Evolutionary conservation across 2,888 invertebrate genomes (phyloP).

Genomic region (Calliphora vomitoria): DNA sequence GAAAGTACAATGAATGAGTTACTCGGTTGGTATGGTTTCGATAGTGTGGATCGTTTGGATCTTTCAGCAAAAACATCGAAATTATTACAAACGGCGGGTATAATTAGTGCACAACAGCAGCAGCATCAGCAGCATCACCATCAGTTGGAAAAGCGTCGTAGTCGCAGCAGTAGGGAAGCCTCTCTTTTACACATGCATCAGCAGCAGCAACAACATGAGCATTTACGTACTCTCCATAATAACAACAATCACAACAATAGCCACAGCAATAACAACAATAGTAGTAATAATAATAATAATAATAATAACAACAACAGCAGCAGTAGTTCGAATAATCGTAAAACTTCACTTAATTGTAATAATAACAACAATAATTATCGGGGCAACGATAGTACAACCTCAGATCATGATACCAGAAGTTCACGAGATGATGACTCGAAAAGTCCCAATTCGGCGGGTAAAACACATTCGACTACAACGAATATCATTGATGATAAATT

Average conservation of each 20-base stretch:
- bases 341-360: conserved; percentile 61
- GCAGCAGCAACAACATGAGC: conserved; percentile 72
- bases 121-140: conserved; percentile 75
- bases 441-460: conserved; percentile 83
- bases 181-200: conserved; percentile 74
- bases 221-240: conserved; percentile 70
- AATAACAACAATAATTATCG: conserved; percentile 69
- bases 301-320: conserved; percentile 68
- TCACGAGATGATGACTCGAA: conserved; percentile 84
- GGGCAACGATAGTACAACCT: conserved; percentile 81
- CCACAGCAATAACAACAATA: conserved; percentile 61
- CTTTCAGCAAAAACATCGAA: conserved; percentile 83
- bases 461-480: conserved; percentile 67
- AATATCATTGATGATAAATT: conserved; percentile 80
- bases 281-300: conserved; percentile 57
- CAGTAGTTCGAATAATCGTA: conserved; percentile 73
- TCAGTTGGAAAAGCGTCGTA: conserved; percentile 77
- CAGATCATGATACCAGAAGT: conserved; percentile 83
- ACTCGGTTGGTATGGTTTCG: conserved; percentile 96
- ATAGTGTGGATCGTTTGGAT: conserved; percentile 88
- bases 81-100: conserved; percentile 80
- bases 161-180: conserved; percentile 77
- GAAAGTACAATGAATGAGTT: conserved; percentile 97
- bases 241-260: conserved; percentile 67
- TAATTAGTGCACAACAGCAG: conserved; percentile 75